A percentile compares a stretch with the other conserved stretches of the same genome.
These are phyloP conservation scores for Prosapia bicincta DNA, from an alignment of 2,888 invertebrate species.

Conservation along the genomic window DNA sequence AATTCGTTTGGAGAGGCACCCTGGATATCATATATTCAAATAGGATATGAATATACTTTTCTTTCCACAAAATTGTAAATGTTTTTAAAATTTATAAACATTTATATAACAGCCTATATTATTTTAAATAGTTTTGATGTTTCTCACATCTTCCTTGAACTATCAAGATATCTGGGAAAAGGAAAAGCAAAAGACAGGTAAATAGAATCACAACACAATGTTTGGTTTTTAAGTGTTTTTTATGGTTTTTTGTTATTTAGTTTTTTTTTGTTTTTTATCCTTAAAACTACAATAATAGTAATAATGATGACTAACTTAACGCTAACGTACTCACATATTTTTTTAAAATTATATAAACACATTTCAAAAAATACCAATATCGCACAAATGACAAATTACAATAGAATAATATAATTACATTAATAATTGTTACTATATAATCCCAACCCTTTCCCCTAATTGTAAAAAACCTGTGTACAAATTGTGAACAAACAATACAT, in stretches of 20 bases:
- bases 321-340: background rate
- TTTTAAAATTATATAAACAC: background rate
- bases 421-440: background rate
- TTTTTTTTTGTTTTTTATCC: background rate
- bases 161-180: background rate
- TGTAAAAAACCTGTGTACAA: background rate
- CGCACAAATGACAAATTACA: background rate
- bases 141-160: too few species aligned
- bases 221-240: slow-evolving; percentile 1
- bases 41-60: too few species aligned
- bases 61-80: too few species aligned
- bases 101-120: too few species aligned
- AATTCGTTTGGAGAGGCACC: too few species aligned
- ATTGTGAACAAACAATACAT: background rate
- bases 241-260: background rate
- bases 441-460: background rate
- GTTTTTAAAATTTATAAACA: too few species aligned
- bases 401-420: background rate
- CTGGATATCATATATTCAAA: too few species aligned
- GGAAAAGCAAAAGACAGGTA: background rate
- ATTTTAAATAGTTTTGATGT: too few species aligned
- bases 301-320: background rate
- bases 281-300: background rate
- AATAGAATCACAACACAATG: background rate
- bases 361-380: background rate